Conservation (phyloP, 1,140 invertebrate species). For the Penaeus chinensis region DNA sequence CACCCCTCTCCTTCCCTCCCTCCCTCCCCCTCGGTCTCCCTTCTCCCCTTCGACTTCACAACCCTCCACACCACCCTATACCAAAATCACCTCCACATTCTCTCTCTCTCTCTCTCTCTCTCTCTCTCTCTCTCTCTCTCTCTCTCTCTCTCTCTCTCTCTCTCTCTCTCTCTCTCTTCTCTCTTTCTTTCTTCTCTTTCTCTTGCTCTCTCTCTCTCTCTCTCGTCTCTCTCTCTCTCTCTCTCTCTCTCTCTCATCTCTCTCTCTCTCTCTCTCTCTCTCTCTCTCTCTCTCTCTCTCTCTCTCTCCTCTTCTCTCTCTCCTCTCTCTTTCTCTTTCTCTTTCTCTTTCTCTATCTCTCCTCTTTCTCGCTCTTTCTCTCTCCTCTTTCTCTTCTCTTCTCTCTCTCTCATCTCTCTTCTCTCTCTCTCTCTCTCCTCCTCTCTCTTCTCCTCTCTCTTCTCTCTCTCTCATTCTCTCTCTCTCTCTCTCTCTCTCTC, state of each 20-base stretch:
- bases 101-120: too few relatives aligned
- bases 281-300: not conserved
- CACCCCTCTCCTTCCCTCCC: not conserved
- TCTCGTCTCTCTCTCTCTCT: too few relatives aligned
- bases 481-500: too few relatives aligned
- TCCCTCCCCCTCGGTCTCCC: not conserved
- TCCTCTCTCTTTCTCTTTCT: not conserved
- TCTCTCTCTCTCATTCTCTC: too few relatives aligned
- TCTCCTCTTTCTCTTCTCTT: not conserved
- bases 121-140: too few relatives aligned
- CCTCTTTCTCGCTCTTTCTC: not conserved
- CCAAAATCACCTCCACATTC: too few relatives aligned
- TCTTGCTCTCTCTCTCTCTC: too few relatives aligned
- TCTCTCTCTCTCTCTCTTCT: too few relatives aligned
- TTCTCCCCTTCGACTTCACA: too few relatives aligned
- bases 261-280: not conserved
- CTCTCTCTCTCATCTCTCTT: not conserved
- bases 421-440: not conserved
- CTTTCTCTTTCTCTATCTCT: not conserved
- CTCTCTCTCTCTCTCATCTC: not conserved
- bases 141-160: too few relatives aligned
- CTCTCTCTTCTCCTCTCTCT: not conserved
- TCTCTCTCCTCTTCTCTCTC: not conserved
- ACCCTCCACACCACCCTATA: too few relatives aligned
- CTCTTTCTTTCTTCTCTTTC: too few relatives aligned